Evolutionary conservation across 2,797 vertebrate genomes (phyloP).

Genomic region (Botia kubotai): DNA sequence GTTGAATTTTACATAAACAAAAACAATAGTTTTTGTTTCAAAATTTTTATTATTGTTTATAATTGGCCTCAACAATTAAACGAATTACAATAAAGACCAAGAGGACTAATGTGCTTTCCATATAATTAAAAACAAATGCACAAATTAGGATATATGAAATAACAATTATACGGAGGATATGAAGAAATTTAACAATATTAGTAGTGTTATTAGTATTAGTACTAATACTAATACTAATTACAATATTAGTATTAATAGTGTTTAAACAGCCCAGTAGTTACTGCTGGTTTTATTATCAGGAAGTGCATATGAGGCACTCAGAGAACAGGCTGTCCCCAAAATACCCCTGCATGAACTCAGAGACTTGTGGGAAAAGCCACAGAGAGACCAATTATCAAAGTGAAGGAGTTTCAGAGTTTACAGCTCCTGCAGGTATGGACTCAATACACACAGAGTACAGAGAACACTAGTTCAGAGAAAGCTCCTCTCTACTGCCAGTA

Average conservation of each 20-base stretch:
- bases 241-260: no score
- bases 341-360: background rate
- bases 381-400: conserved; percentile 21
- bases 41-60: background rate
- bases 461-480: conserved; percentile 20
- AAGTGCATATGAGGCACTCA: background rate
- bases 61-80: background rate
- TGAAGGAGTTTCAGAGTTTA: background rate
- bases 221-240: no score
- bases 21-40: no score
- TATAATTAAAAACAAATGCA: background rate
- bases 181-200: background rate
- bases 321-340: background rate
- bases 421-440: conserved; percentile 8
- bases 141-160: background rate
- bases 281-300: background rate
- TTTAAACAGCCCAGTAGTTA: background rate
- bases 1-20: background rate
- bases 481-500: background rate
- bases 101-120: background rate
- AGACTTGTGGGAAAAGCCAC: conserved; percentile 20
- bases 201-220: no score
- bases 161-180: background rate
- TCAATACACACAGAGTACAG: background rate
- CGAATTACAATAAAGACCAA: background rate